Base-by-base conservation (phyloP, 2,113 vertebrate genomes). In the Thryonomys swinderianus region DNA sequence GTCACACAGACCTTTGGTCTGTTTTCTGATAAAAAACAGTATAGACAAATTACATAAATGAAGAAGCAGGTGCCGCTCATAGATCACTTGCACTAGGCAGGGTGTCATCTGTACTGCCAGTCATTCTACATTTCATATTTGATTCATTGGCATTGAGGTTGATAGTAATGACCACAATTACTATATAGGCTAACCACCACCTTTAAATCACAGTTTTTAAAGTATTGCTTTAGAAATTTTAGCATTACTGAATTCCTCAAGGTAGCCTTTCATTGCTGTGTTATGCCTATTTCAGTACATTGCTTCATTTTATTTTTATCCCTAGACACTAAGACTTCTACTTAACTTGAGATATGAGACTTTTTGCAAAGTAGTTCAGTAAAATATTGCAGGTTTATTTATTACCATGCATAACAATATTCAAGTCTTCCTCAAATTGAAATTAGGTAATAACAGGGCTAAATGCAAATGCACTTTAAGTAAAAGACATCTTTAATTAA, bases 401-500 rank as follows among this genome's bases (percentile, higher is more conserved):
- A 73, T 79, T 73, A 45, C 8, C 18, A 53, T 74, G 1, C 16
- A 37, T 80, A 89, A 76, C 48, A 74, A 69, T 30, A 57, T 59
- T 85, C 18, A 53, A 11, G 4, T 92, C 53, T 82, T 71, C 78
- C 13, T 48, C 20, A 78, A 83, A 87, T 76, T 96, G 10, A 37
- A 81, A 86, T 13, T 40, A 32, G 67, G 18, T 8, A 71, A n/a
- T 25, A 66, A 79, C 20, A 48, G 2, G 11, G 25, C 3, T 85
- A 91, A 88, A 86, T 91, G 62, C 48, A 93, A 91, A 61, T 93
- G 17, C 45, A 37, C 81, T 91, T 88, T 57, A 73, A 32, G 14
- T 88, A 89, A 93, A 91, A 83, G 18, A 69, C 4, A 34, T 53
- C 91, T 95, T 93, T 64, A 94, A 84, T 91, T 89, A 95, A 81